phyloP scores from a whole-genome alignment of 2,113 vertebrate species.

The Pelodiscus sinensis region DNA sequence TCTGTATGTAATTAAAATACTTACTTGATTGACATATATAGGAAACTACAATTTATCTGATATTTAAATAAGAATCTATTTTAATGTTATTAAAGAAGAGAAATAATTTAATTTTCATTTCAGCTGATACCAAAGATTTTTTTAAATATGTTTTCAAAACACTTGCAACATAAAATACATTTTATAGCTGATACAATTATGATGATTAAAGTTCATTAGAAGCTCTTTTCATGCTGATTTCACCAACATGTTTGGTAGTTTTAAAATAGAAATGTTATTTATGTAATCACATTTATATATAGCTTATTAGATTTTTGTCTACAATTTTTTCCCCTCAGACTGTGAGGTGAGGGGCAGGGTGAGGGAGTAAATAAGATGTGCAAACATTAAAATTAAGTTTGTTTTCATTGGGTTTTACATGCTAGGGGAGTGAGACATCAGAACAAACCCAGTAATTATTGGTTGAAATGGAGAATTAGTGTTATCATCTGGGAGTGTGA shows the following conservation, averaged over 20 bases:
- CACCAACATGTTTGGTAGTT: conserved; percentile 7
- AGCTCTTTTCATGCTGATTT: conserved; percentile 60
- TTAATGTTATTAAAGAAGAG: conserved; percentile 33
- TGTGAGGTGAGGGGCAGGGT: not conserved
- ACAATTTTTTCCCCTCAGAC: not conserved
- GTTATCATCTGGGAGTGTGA: not conserved
- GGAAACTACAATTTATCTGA: not conserved
- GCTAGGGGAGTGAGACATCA: not conserved
- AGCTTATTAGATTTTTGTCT: conserved; percentile 16
- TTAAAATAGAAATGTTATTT: conserved; percentile 53
- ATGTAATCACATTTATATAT: conserved; percentile 30
- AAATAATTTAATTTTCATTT: conserved; percentile 54
- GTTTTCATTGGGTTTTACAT: conserved; percentile 36
- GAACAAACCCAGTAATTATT: conserved; percentile 40
- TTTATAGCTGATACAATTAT: conserved; percentile 60
- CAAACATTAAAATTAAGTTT: conserved; percentile 28
- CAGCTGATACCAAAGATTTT: conserved; percentile 15
- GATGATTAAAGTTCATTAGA: conserved; percentile 55
- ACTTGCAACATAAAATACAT: conserved; percentile 43
- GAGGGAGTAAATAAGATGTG: conserved; percentile 16
- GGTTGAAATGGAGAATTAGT: conserved; percentile 39
- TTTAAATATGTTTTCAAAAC: conserved; percentile 20
- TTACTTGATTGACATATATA: conserved; percentile 55
- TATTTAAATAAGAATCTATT: conserved; percentile 37
- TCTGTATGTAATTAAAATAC: conserved; percentile 60